Evolutionary conservation across 2,888 invertebrate species (phyloP), one percentile per base, ranked within the genome.

Genomic region (Odontocolon sp.): DNA sequence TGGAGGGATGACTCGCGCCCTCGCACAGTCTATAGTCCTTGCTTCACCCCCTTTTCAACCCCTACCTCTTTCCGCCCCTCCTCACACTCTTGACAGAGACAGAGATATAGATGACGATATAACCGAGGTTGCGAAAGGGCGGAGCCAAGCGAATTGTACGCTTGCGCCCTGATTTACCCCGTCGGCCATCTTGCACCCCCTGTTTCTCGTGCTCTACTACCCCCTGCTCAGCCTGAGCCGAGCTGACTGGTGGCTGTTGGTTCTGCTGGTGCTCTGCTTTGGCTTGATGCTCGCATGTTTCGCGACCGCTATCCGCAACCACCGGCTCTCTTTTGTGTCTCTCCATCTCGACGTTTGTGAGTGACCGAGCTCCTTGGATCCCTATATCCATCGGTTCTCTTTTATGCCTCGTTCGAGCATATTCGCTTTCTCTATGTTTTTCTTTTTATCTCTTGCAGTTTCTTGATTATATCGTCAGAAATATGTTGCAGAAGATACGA

Each of bases 141-240:
- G 85, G 84, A 77, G 84, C 72, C 50, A 67, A 38, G 3, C 28
- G 38, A 47, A 14, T 50, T 72, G 75, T 67, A 83, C 87, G 88
- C 87, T 77, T 85, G 87, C 88, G 87, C 84, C 52, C 71, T 70
- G 68, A 66, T 66, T 78, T 56, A 23, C 75, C 8, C 21, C 45
- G 84, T 82, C 88, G 87, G 88, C 88, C 88, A 88, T 88, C 87
- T 88, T 88, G 82, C 80, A 64, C 16, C 74, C 77, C 81, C 78
- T 28, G n/a, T n/a, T n/a, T 81, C 80, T 23, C 26, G 26, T 14
- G 38, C 18, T 23, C 11, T 23, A 11, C 33, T 38, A 21, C 47
- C 11, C 28, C 52, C 57, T 50, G 16, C 9, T 21, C 21, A 14
- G 16, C 47, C 11, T 40, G 16, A 4, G 14, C 3, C 16, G 42